A percentile compares a stretch with the other conserved stretches of the same genome.
phyloP scores from a whole-genome alignment of 2,797 vertebrate species.

The Balearica regulorum region DNA sequence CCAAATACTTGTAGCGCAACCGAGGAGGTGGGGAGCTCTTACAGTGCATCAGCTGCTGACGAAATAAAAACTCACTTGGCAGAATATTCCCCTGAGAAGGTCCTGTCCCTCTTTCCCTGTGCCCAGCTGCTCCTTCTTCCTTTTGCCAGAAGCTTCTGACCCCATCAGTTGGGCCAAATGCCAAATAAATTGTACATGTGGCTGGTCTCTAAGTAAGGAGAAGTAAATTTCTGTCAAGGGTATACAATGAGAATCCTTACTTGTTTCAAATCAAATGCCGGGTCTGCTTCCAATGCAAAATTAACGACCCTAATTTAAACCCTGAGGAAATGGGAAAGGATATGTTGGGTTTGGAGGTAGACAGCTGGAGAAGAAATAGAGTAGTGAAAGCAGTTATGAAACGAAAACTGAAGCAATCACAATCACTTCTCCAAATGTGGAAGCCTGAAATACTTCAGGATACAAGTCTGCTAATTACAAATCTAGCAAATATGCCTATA shows the following conservation, averaged over 20 bases:
- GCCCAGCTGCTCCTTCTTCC: conserved; percentile 16
- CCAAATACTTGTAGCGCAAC: background rate
- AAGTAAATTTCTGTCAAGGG: background rate
- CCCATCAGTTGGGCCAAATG: background rate
- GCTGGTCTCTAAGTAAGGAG: background rate
- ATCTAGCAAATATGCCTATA: background rate
- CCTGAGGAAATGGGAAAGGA: conserved; percentile 1
- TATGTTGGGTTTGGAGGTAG: background rate
- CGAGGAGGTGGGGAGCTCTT: background rate
- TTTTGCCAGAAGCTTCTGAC: conserved; percentile 1
- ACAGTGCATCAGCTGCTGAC: background rate
- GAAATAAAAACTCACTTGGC: background rate
- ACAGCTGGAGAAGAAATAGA: conserved; percentile 48
- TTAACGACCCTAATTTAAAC: background rate
- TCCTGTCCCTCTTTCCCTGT: background rate
- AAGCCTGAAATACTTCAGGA: conserved; percentile 33
- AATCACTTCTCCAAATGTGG: conserved; percentile 31
- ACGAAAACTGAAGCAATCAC: conserved; percentile 36
- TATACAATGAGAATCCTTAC: background rate
- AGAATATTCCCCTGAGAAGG: background rate
- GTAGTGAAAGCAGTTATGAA: conserved; percentile 34
- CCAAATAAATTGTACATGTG: background rate
- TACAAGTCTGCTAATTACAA: conserved; percentile 31
- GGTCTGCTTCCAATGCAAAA: background rate
- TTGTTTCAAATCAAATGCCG: background rate